Evolutionary conservation across 2,797 vertebrate species (phyloP).

Genomic region (Channa striata): DNA sequence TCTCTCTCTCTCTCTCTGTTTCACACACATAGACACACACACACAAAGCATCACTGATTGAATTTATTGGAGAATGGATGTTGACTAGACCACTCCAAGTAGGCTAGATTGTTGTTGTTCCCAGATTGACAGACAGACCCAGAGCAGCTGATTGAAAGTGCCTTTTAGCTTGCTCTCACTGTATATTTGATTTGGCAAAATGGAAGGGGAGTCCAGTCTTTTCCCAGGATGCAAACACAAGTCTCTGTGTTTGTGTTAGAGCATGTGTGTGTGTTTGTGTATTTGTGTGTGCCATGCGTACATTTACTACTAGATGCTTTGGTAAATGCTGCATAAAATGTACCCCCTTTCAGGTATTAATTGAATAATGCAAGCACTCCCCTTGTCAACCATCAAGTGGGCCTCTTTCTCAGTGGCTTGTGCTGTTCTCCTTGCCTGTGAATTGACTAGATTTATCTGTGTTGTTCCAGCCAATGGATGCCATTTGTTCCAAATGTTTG

Average conservation of each 20-base stretch:
- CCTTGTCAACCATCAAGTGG: constrained; percentile 77
- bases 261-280: constrained; percentile 57
- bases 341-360: constrained; percentile 81
- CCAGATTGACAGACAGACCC: constrained; percentile 83
- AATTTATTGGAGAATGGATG: constrained; percentile 86
- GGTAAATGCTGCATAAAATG: constrained; percentile 82
- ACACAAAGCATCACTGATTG: constrained; percentile 79
- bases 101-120: constrained; percentile 85
- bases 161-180: constrained; percentile 86
- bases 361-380: constrained; percentile 84
- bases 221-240: constrained; percentile 80
- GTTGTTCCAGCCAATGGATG: constrained; percentile 82
- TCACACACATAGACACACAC: constrained; percentile 42
- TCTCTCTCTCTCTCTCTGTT: not conserved
- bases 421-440: constrained; percentile 56
- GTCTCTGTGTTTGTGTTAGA: constrained; percentile 73
- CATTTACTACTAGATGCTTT: constrained; percentile 67
- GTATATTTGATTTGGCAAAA: constrained; percentile 86
- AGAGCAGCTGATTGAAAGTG: constrained; percentile 84
- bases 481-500: constrained; percentile 85
- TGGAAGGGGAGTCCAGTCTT: constrained; percentile 84
- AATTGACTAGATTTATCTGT: constrained; percentile 81
- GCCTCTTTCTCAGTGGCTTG: constrained; percentile 74
- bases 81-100: constrained; percentile 83
- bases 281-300: constrained; percentile 57